These are phyloP conservation scores for Pterophyllum scalare DNA, from an alignment of 2,113 vertebrate genomes.

Conservation along the genomic window DNA sequence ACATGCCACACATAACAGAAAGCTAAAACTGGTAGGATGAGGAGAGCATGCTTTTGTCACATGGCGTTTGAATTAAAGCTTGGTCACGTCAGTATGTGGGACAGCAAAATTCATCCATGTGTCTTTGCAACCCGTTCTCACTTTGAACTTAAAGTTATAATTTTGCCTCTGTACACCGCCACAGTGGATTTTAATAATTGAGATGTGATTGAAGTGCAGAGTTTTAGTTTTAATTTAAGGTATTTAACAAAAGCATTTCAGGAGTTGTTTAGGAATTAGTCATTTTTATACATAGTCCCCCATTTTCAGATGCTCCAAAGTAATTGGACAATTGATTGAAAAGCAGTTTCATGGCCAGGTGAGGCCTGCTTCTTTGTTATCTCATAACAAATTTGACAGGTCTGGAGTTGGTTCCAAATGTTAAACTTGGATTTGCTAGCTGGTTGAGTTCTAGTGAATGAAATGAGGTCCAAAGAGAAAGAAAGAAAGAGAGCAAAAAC, in stretches of 20 bases:
- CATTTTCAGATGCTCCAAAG: background rate
- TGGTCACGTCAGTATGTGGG: background rate
- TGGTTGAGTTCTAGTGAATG: background rate
- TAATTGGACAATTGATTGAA: background rate
- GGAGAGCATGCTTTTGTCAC: conserved; percentile 62
- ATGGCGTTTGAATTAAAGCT: conserved; percentile 27
- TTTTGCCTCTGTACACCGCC: background rate
- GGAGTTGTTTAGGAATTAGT: background rate
- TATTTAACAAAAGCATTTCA: background rate
- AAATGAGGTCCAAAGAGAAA: background rate
- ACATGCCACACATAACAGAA: conserved; percentile 66
- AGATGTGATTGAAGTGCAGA: background rate
- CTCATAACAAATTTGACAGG: background rate
- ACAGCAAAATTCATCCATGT: background rate
- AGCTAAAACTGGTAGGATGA: conserved; percentile 74
- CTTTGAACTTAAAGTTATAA: background rate
- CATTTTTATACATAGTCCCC: background rate
- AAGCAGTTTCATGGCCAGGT: background rate
- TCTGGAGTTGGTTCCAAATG: background rate
- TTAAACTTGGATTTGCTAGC: background rate
- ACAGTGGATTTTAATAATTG: background rate
- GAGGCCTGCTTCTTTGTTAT: background rate
- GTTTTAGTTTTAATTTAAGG: background rate
- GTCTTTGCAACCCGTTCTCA: background rate
- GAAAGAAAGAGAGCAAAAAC: no score